phyloP scores from a whole-genome alignment of 2,797 vertebrate genomes.

The Pagetopsis macropterus region DNA sequence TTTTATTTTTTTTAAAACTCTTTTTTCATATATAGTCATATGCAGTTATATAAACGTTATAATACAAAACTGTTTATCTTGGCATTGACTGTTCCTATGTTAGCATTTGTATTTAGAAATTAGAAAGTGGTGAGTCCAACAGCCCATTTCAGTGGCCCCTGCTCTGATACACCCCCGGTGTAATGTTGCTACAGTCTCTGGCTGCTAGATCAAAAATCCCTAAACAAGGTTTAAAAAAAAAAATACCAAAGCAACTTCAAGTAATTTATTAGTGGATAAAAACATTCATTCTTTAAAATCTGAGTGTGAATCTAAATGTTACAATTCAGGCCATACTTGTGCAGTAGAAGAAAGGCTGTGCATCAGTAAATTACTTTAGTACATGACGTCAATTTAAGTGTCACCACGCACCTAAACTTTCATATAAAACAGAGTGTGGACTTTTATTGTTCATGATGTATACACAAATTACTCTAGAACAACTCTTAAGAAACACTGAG shows the following conservation, averaged over 20 bases:
- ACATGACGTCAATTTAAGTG: conserved; percentile 11
- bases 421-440: conserved; percentile 37
- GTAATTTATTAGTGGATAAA: conserved; percentile 70
- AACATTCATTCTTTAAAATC: conserved; percentile 70
- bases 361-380: conserved; percentile 48
- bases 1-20: conserved; percentile 17
- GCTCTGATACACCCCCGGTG: conserved; percentile 9
- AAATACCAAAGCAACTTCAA: conserved; percentile 69
- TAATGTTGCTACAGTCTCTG: conserved; percentile 56
- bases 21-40: conserved; percentile 31
- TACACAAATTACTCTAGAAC: conserved; percentile 49
- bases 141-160: conserved; percentile 36
- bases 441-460: conserved; percentile 56
- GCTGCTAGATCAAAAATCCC: conserved; percentile 45
- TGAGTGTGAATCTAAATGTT: conserved; percentile 57
- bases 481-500: conserved; percentile 47
- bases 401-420: conserved; percentile 40
- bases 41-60: conserved; percentile 59
- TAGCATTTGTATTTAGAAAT: conserved; percentile 44
- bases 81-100: conserved; percentile 63
- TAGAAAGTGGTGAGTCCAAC: conserved; percentile 25
- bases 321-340: conserved; percentile 70
- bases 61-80: conserved; percentile 68
- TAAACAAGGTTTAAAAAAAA: conserved; percentile 51
- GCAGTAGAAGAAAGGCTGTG: conserved; percentile 70